Conservation (phyloP, 2,888 invertebrate species). For the Rhodophaea formosa region DNA sequence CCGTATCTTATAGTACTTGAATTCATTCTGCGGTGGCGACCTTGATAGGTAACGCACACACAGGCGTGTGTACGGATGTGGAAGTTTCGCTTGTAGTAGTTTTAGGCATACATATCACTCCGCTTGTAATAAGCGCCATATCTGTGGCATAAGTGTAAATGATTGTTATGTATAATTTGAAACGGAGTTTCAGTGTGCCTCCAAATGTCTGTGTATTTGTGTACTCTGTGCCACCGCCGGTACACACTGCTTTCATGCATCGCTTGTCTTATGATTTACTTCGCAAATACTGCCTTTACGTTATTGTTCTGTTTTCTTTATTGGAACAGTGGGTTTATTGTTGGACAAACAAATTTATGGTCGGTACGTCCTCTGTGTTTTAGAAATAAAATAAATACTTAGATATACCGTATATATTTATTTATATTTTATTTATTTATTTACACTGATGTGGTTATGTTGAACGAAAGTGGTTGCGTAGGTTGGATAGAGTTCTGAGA, state of each 20-base stretch:
- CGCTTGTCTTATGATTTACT: conserved; percentile 61
- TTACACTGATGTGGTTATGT: too few relatives aligned
- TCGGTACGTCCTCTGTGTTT: conserved; percentile 20
- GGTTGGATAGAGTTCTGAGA: too few relatives aligned
- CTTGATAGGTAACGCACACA: too few relatives aligned
- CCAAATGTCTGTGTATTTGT: conserved; percentile 15
- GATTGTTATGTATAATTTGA: background rate
- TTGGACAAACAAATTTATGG: conserved; percentile 29
- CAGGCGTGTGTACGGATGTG: too few relatives aligned
- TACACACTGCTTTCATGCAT: conserved; percentile 54
- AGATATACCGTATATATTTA: conserved; percentile 16
- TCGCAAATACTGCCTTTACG: conserved; percentile 45
- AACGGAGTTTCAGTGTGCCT: background rate
- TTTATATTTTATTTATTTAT: too few relatives aligned
- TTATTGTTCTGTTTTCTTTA: conserved; percentile 41
- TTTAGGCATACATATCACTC: too few relatives aligned
- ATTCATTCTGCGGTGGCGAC: too few relatives aligned
- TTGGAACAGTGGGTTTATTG: conserved; percentile 35
- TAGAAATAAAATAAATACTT: conserved; percentile 19
- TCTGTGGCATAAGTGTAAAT: too few relatives aligned
- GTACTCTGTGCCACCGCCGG: conserved; percentile 37
- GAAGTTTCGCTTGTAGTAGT: too few relatives aligned
- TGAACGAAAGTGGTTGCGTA: too few relatives aligned
- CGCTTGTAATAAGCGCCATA: too few relatives aligned
- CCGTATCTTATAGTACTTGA: too few relatives aligned